Percentiles rank a stretch among this genome's conserved stretches.
Conservation (phyloP, 2,113 vertebrate genomes). For the Erinaceus europaeus region DNA sequence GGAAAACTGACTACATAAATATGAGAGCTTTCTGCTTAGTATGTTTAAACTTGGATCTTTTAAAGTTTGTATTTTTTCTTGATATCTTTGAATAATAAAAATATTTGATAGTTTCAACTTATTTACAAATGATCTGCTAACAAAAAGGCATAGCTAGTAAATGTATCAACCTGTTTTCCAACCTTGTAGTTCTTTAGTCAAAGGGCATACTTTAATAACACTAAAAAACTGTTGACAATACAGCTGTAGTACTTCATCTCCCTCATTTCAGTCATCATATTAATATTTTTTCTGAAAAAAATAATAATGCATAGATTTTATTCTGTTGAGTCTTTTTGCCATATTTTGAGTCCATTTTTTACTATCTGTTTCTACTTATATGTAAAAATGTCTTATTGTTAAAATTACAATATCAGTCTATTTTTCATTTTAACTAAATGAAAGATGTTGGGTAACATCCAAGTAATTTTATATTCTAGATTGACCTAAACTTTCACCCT, state of each 20-base stretch:
- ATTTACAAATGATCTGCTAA: constrained; percentile 10
- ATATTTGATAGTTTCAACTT: not conserved
- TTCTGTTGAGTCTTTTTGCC: not conserved
- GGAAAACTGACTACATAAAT: not conserved
- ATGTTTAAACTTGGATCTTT: constrained; percentile 16
- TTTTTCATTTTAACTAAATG: not conserved
- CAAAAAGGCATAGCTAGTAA: not conserved
- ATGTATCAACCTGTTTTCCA: constrained; percentile 4
- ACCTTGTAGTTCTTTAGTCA: not conserved
- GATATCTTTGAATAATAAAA: constrained; percentile 8
- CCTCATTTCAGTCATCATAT: not conserved
- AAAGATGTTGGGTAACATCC: not conserved
- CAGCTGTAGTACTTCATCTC: not conserved
- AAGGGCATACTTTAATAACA: not conserved
- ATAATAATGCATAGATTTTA: not conserved
- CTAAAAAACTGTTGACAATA: not conserved
- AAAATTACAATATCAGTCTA: not conserved
- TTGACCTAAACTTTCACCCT: not conserved
- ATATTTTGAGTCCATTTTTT: not conserved
- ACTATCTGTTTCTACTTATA: not conserved
- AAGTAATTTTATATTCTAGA: not conserved
- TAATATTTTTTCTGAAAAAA: not conserved
- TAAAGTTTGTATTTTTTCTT: constrained; percentile 21
- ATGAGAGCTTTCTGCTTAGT: not conserved
- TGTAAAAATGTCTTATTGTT: not conserved